These are phyloP conservation scores for Glossosoma conforme DNA, from an alignment of 1,140 invertebrate species.

Conservation along the genomic window DNA sequence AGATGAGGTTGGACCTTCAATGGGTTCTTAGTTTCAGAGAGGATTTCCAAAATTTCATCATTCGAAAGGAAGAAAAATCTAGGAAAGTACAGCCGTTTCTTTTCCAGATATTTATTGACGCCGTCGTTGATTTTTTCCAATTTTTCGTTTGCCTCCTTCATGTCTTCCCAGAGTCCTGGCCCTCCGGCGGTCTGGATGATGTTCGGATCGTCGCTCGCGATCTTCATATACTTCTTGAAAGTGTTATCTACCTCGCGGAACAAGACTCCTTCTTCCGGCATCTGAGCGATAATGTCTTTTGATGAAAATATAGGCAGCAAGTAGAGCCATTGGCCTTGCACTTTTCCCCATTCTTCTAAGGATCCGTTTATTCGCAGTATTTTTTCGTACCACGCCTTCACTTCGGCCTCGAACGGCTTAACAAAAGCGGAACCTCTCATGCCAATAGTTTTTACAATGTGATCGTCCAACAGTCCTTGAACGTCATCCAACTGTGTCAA, in stretches of 20 bases:
- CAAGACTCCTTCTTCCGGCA: constrained; percentile 83
- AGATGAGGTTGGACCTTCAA: constrained; percentile 84
- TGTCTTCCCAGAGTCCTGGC: constrained; percentile 66
- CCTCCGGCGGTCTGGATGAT: constrained; percentile 71
- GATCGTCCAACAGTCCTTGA: constrained; percentile 81
- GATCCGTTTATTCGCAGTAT: constrained; percentile 72
- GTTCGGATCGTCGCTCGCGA: constrained; percentile 64
- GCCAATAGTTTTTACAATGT: constrained; percentile 81
- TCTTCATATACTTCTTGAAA: constrained; percentile 75
- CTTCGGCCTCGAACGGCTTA: constrained; percentile 79
- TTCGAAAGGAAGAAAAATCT: constrained; percentile 94
- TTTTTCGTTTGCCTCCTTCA: constrained; percentile 66
- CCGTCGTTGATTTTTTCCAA: constrained; percentile 82
- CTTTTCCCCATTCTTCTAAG: constrained; percentile 84
- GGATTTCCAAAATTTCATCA: constrained; percentile 91
- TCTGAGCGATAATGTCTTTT: constrained; percentile 87
- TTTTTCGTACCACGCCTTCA: constrained; percentile 77
- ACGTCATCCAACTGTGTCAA: constrained; percentile 80
- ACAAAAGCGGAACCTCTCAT: constrained; percentile 91
- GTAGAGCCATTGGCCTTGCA: constrained; percentile 87
- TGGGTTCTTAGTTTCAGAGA: constrained; percentile 89
- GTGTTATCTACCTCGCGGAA: constrained; percentile 72
- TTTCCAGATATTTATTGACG: constrained; percentile 86
- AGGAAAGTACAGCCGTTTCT: constrained; percentile 86
- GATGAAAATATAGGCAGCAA: constrained; percentile 90